phyloP scores from a whole-genome alignment of 2,797 vertebrate species.

The Myripristis jacobus region DNA sequence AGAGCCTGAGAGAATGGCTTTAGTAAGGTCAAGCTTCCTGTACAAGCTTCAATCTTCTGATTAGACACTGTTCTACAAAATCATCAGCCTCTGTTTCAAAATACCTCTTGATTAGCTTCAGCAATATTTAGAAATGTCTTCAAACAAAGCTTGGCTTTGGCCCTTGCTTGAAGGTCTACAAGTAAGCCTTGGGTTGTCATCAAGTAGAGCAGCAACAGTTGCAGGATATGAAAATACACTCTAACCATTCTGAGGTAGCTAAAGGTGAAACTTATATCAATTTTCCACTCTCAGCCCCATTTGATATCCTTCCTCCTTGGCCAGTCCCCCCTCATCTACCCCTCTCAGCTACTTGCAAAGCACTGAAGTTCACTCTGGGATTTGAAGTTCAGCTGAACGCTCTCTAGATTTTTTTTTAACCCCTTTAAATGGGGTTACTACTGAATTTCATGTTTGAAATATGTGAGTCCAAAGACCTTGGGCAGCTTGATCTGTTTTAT shows the following conservation, averaged over 20 bases:
- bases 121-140: not conserved
- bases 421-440: slow-evolving; percentile 25
- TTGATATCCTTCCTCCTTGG: slow-evolving; percentile 50
- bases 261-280: slow-evolving; percentile 61
- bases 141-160: not conserved
- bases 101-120: too few relatives aligned
- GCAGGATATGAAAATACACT: slow-evolving; percentile 25
- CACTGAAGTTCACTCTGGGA: slow-evolving; percentile 53
- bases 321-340: slow-evolving; percentile 51
- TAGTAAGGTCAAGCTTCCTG: too few relatives aligned
- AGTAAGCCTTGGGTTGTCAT: slow-evolving; percentile 24
- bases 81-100: not conserved
- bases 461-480: slow-evolving; percentile 46
- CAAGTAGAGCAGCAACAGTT: slow-evolving; percentile 14
- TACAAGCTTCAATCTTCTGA: too few relatives aligned
- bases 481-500: slow-evolving; percentile 38
- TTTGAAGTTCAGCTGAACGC: slow-evolving; percentile 54
- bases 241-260: slow-evolving; percentile 35
- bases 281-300: slow-evolving; percentile 52
- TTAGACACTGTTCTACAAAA: too few relatives aligned
- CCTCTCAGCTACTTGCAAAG: slow-evolving; percentile 52
- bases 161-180: slow-evolving; percentile 22
- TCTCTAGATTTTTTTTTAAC: slow-evolving; percentile 40
- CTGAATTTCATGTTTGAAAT: slow-evolving; percentile 51
- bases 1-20: too few relatives aligned